These are phyloP conservation scores for Conger conger DNA, from an alignment of 2,113 vertebrate species.

Conservation along the genomic window DNA sequence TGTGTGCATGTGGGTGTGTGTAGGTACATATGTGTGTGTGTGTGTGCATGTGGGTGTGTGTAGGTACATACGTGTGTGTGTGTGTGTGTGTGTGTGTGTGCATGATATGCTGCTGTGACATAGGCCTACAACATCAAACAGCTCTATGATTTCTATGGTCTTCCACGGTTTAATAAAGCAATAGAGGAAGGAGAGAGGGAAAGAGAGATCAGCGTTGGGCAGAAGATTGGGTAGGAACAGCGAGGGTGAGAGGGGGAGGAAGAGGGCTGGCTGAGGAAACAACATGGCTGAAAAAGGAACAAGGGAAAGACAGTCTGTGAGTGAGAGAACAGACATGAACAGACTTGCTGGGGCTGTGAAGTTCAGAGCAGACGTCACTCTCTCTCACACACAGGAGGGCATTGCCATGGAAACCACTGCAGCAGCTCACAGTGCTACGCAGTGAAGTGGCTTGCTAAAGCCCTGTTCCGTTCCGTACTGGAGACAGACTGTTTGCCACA, in stretches of 20 bases:
- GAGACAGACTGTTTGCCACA: neutral
- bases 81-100: neutral
- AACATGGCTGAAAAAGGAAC: neutral
- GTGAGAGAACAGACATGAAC: neutral
- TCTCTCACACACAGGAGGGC: neutral
- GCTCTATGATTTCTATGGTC: neutral
- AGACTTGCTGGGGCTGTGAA: neutral
- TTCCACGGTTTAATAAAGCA: no score
- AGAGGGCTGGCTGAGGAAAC: neutral
- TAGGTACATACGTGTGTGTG: neutral
- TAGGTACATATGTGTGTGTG: no score
- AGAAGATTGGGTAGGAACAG: neutral
- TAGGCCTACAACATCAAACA: no score
- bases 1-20: neutral
- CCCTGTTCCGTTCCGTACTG: neutral
- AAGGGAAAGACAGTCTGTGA: neutral
- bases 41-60: neutral
- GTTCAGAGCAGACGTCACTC: neutral
- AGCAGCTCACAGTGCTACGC: neutral
- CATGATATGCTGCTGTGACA: no score
- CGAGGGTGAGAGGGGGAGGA: neutral
- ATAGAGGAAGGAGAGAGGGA: neutral
- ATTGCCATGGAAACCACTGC: neutral
- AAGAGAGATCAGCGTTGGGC: neutral
- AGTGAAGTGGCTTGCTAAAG: neutral